These are phyloP conservation scores for Danio choprae DNA, from an alignment of 2,797 vertebrate genomes.

Conservation along the genomic window DNA sequence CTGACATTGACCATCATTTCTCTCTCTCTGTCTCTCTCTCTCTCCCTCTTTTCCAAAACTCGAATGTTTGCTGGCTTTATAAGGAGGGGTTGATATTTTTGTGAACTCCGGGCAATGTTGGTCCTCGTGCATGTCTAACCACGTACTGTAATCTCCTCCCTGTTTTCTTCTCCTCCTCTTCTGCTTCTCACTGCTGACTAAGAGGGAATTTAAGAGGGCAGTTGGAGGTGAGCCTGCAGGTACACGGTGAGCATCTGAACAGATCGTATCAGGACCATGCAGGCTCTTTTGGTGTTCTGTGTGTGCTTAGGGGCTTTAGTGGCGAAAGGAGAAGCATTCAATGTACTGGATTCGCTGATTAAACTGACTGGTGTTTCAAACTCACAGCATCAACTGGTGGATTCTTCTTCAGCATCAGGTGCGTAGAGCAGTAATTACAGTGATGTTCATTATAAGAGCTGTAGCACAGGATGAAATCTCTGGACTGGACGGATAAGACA, in stretches of 20 bases:
- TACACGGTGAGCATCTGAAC: conserved; percentile 34
- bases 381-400: conserved; percentile 11
- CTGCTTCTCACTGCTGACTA: conserved; percentile 43
- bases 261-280: conserved; percentile 52
- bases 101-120: conserved; percentile 41
- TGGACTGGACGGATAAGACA: not conserved
- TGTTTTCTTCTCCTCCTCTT: conserved; percentile 28
- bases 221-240: conserved; percentile 50
- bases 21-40: conserved; percentile 11
- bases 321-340: conserved; percentile 48
- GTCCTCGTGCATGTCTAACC: conserved; percentile 45
- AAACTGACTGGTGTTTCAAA: conserved; percentile 16
- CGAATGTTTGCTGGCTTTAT: conserved; percentile 53
- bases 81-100: conserved; percentile 56
- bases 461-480: not conserved
- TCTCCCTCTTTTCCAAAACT: conserved; percentile 13
- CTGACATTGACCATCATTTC: conserved; percentile 43
- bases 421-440: conserved; percentile 1
- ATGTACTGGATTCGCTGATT: conserved; percentile 26
- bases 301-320: conserved; percentile 63
- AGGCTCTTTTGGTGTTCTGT: conserved; percentile 62
- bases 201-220: conserved; percentile 56
- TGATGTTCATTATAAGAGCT: not conserved
- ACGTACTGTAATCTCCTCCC: conserved; percentile 40
- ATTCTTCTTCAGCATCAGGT: conserved; percentile 35